Evolutionary conservation across 2,888 invertebrate species (phyloP), one percentile per base, ranked within the genome.

Genomic region (Cynaeus angustus): DNA sequence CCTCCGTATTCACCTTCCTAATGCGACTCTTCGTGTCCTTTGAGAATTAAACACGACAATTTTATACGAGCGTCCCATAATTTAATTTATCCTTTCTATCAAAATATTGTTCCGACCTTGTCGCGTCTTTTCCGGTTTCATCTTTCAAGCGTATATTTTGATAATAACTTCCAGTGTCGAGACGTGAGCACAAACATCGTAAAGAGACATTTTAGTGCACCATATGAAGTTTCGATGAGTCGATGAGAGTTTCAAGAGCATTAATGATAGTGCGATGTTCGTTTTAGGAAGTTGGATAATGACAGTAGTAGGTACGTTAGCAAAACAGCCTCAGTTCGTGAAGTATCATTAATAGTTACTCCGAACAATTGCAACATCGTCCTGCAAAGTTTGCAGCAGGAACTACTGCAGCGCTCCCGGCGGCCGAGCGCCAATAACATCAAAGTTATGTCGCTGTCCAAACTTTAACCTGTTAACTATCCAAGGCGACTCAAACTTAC

Each of bases 291-390:
- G 37, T 61, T 16, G 14, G 50, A 43, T 43, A 64, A 43, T 43
- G 53, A 53, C n/a, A n/a, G n/a, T 53, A 30, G 45, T 28, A 53
- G 66, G 66, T 66, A 56, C 56, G 46, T 53, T 56, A 46, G 45
- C 65, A 55, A 65, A 55, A 65, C 55, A 64, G 33, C 52, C 43
- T 28, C 41, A 65, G 56, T 48, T 56, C 10, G 46, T 48, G 46
- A 58, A 69, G 69, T 69, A 43, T 55, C 69, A 69, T 69, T 69
- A 69, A 58, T 41, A 41, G 41, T 41, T 65, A 64, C 46, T 58
- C 16, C 45, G 37, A 69, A 69, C 65, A 65, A 69, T 69, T 69
- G 69, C 52, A 69, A 52, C 66, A 33, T 28, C 12, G 45, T 55
- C 45, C 55, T 13, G 46, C 48, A n/a, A 65, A 66, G 45, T 66